These are phyloP conservation scores for Sycophaga agraensis DNA, from an alignment of 1,140 invertebrate genomes.

Conservation along the genomic window DNA sequence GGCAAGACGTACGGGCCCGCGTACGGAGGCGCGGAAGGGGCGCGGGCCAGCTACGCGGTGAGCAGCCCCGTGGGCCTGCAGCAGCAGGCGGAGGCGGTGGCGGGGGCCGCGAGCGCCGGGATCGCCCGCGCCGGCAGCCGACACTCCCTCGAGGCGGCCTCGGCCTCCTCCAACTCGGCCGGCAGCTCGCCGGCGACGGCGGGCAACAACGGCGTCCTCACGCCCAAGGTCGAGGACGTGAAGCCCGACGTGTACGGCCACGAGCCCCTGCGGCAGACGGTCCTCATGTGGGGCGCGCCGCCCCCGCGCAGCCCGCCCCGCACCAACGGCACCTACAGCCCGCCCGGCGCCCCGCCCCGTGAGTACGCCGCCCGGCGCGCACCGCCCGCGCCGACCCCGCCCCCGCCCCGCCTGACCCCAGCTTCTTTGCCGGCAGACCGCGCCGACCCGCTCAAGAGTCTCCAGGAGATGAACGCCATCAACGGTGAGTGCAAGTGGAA, in stretches of 20 bases:
- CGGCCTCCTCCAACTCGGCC: conserved; percentile 59
- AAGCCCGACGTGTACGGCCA: conserved; percentile 59
- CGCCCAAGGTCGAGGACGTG: conserved; percentile 67
- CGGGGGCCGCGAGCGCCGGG: conserved; percentile 37
- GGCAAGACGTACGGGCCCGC: no score
- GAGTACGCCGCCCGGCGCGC: no score
- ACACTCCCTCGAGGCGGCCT: conserved; percentile 57
- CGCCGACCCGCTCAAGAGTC: conserved; percentile 62
- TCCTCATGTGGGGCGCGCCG: conserved; percentile 80
- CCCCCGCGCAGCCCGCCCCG: conserved; percentile 49
- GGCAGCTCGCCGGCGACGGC: conserved; percentile 54
- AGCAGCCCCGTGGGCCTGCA: conserved; percentile 52
- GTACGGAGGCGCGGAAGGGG: conserved; percentile 46
- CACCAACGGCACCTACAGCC: conserved; percentile 55
- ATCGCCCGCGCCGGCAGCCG: conserved; percentile 57
- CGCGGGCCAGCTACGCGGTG: background rate
- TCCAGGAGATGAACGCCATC: conserved; percentile 63
- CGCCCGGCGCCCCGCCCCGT: conserved; percentile 54
- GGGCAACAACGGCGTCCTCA: conserved; percentile 54
- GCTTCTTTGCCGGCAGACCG: no score
- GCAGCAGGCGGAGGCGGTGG: conserved; percentile 49
- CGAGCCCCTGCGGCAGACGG: conserved; percentile 74
- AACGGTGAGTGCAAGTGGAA: conserved; percentile 60
- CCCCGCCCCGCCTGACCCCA: no score
- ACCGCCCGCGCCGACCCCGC: conserved; percentile 36